Evolutionary conservation across 2,113 vertebrate species (phyloP).

Genomic region (Scophthalmus maximus): DNA sequence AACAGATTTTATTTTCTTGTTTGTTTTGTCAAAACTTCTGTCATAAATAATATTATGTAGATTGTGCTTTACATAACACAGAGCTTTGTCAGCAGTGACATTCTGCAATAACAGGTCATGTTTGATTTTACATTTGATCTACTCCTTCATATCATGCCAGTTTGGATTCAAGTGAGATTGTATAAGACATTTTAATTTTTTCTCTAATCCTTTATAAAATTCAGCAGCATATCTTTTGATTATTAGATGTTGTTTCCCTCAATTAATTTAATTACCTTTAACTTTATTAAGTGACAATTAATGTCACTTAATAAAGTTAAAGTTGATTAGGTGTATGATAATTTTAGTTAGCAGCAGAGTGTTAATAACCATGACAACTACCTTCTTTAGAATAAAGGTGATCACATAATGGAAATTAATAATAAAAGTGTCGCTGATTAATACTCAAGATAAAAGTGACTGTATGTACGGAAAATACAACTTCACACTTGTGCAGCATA

Average conservation of each 20-base stretch:
- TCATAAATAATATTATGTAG: not conserved
- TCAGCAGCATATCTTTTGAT: not conserved
- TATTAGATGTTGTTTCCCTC: not conserved
- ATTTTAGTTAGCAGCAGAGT: too few relatives aligned
- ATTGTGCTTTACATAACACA: not conserved
- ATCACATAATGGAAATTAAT: not conserved
- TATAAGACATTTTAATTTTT: not conserved
- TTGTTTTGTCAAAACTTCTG: too few relatives aligned
- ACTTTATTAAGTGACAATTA: too few relatives aligned
- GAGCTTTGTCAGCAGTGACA: not conserved
- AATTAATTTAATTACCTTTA: too few relatives aligned
- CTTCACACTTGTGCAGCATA: too few relatives aligned
- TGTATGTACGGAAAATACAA: too few relatives aligned
- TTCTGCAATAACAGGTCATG: too few relatives aligned
- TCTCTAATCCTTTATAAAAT: not conserved
- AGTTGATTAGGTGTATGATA: too few relatives aligned
- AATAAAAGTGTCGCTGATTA: conserved; percentile 5
- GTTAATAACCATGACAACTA: too few relatives aligned
- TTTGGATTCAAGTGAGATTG: not conserved
- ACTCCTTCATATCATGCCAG: not conserved
- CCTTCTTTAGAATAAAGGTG: not conserved
- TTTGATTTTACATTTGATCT: not conserved
- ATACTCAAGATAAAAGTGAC: not conserved
- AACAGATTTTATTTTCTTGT: too few relatives aligned
- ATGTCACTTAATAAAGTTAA: too few relatives aligned